phyloP scores from a whole-genome alignment of 2,797 vertebrate species.

The Cryptoblepharus egeriae region DNA sequence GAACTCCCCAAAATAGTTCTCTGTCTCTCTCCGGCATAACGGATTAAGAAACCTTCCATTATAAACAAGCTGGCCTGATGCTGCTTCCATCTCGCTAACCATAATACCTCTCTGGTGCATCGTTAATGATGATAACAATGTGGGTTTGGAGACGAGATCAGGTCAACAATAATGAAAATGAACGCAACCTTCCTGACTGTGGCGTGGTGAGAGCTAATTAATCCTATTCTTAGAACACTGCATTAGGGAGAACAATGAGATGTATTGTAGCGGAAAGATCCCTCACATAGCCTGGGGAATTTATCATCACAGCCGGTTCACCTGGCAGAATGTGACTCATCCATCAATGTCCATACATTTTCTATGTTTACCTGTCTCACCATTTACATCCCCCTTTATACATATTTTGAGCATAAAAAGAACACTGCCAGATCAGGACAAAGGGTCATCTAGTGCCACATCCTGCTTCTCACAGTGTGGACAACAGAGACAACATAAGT shows the following conservation, averaged over 20 bases:
- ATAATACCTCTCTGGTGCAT: slow-evolving; percentile 66
- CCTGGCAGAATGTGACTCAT: slow-evolving; percentile 1
- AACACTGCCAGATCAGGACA: not conserved
- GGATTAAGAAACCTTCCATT: slow-evolving; percentile 57
- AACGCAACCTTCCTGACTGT: slow-evolving; percentile 67
- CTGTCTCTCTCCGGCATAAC: slow-evolving; percentile 55
- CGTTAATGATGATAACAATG: slow-evolving; percentile 60
- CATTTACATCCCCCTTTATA: not conserved
- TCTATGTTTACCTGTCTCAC: slow-evolving; percentile 3
- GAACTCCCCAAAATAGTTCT: slow-evolving; percentile 49
- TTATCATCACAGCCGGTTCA: slow-evolving; percentile 43
- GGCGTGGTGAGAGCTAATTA: slow-evolving; percentile 65
- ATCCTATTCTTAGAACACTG: slow-evolving; percentile 62
- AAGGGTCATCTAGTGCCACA: no score
- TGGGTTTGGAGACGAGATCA: slow-evolving; percentile 63
- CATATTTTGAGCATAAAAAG: not conserved
- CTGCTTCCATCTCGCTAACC: slow-evolving; percentile 54
- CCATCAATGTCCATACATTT: not conserved
- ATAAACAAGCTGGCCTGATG: slow-evolving; percentile 66
- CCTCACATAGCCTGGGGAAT: slow-evolving; percentile 48
- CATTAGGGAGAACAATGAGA: slow-evolving; percentile 55
- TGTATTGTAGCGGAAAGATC: slow-evolving; percentile 23
- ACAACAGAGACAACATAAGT: no score
- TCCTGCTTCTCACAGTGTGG: no score
- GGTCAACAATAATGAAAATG: slow-evolving; percentile 70